phyloP scores from a whole-genome alignment of 2,888 invertebrate genomes.

The Netelia inedita region DNA sequence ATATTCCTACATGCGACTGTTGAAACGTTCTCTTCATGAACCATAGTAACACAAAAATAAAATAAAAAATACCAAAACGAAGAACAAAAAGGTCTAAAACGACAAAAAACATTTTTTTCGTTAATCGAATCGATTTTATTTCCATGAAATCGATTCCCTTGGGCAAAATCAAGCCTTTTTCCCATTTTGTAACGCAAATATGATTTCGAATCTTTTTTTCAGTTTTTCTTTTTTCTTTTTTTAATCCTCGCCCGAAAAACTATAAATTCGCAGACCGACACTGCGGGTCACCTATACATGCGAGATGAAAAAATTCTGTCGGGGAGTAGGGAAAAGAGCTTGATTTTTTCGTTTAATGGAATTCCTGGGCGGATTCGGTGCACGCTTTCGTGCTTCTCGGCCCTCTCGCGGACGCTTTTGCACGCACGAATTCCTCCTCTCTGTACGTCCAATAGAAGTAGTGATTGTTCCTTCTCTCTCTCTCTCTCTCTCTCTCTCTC shows the following conservation, averaged over 20 bases:
- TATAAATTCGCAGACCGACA: background rate
- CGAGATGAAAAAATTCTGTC: background rate
- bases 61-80: background rate
- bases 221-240: background rate
- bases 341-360: slow-evolving; percentile 24
- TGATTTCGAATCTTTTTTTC: too few relatives aligned
- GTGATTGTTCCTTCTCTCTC: slow-evolving; percentile 29
- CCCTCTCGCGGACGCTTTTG: slow-evolving; percentile 7
- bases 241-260: background rate
- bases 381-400: slow-evolving; percentile 26
- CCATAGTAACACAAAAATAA: background rate
- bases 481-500: slow-evolving; percentile 18
- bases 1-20: background rate
- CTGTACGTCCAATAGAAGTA: slow-evolving; percentile 48
- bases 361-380: slow-evolving; percentile 8
- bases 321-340: background rate
- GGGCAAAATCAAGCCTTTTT: too few relatives aligned
- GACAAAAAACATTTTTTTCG: too few relatives aligned
- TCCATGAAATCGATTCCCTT: too few relatives aligned
- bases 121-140: too few relatives aligned
- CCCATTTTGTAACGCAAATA: too few relatives aligned
- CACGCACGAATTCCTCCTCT: slow-evolving; percentile 53
- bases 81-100: background rate
- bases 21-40: background rate
- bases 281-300: background rate